Conservation (phyloP, 2,113 vertebrate genomes). For the Poeciliopsis retropinna region DNA sequence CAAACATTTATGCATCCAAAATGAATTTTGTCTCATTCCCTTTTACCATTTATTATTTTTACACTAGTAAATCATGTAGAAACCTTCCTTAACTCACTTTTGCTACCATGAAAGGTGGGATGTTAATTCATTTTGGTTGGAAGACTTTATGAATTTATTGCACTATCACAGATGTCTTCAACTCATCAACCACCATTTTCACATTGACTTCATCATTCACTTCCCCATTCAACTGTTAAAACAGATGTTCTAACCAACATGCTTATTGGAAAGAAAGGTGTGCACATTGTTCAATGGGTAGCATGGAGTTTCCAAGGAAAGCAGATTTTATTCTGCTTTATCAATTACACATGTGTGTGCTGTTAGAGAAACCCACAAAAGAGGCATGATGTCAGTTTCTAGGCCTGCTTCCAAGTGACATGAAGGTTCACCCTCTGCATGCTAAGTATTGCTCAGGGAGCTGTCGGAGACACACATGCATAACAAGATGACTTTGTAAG, state of each 20-base stretch:
- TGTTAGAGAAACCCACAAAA: slow-evolving; percentile 21
- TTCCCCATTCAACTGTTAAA: background rate
- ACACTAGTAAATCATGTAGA: too few species aligned
- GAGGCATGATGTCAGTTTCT: slow-evolving; percentile 34
- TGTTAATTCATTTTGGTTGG: background rate
- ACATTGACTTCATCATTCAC: background rate
- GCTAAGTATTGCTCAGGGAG: slow-evolving; percentile 36
- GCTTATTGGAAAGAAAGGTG: background rate
- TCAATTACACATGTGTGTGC: background rate
- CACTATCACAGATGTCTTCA: too few species aligned
- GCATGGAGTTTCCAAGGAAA: slow-evolving; percentile 3
- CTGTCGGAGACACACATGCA: slow-evolving; percentile 28
- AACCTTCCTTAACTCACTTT: too few species aligned
- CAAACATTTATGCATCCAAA: background rate
- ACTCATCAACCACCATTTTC: background rate
- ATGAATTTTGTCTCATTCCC: background rate
- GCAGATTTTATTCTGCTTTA: slow-evolving; percentile 1
- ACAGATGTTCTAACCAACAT: background rate
- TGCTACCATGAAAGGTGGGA: background rate
- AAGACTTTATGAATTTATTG: background rate
- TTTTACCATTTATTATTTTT: too few species aligned
- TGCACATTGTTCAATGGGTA: background rate
- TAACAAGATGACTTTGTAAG: slow-evolving; percentile 39
- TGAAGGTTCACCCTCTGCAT: slow-evolving; percentile 16
- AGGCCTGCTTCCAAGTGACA: slow-evolving; percentile 33